Conservation (phyloP, 2,113 vertebrate genomes). For the Peucedramus taeniatus region DNA sequence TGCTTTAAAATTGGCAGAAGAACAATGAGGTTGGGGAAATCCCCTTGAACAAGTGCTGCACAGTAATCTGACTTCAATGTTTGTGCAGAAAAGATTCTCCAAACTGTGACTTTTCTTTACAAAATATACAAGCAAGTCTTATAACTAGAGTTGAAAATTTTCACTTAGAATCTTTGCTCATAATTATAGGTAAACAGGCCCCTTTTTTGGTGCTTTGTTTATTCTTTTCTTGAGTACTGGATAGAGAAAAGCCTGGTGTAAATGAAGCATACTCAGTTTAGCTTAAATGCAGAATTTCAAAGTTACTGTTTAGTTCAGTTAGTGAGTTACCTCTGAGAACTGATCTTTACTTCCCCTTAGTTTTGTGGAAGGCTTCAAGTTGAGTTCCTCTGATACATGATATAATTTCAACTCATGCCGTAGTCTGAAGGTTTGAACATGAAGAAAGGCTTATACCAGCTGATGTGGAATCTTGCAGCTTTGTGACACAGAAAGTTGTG, state of each 20-base stretch:
- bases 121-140: background rate
- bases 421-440: background rate
- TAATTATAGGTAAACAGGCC: background rate
- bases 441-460: background rate
- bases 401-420: background rate
- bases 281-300: background rate
- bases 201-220: background rate
- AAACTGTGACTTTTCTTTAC: background rate
- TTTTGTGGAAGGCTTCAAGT: background rate
- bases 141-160: background rate
- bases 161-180: background rate
- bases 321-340: background rate
- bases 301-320: background rate
- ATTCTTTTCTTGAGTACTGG: background rate
- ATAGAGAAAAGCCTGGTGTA: background rate
- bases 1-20: constrained; percentile 32
- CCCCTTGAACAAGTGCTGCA: background rate
- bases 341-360: background rate
- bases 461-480: background rate
- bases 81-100: background rate
- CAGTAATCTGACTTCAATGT: background rate
- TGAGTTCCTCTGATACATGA: background rate
- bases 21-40: constrained; percentile 49
- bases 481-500: background rate
- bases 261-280: background rate